Base-by-base conservation (phyloP, 2,888 invertebrate genomes). In the Hyposoter dolosus region DNA sequence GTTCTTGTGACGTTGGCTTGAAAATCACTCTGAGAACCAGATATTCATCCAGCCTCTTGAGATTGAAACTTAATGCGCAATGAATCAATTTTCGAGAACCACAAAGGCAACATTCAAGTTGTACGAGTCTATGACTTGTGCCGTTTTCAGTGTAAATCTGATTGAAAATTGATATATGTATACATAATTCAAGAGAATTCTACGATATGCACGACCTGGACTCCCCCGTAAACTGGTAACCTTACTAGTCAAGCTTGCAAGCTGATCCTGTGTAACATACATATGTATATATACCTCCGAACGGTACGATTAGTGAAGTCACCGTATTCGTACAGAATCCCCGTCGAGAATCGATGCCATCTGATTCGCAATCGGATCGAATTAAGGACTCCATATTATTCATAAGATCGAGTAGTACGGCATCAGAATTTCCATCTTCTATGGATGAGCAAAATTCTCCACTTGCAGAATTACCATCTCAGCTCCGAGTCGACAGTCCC, bases 351-450 rank as follows among this genome's bases (percentile, higher is more conserved):
- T 84, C 76, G 76, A 81, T 71, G 47, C 76, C 72, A 72, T 81
- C 71, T 69, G 79, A 76, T 84, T 75, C 69, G 69, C 69, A 79
- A 84, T 75, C 17, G 40, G 75, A 69, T 80, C 71, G 56, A 77
- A 76, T 77, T 45, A 53, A 40, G 17, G 45, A 45, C 12, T 71
- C 76, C 76, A 65, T 75, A 63, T 74, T 75, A 79, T 47, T 60
- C 74, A 68, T 69, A 32, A 65, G n/a, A 78, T 53, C 35, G 35
- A 65, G 40, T 23, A 72, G 53, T 45, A 56, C 53, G 17, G 5
- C 28, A 15, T 15, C 60, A 28, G 60, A 60, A 60, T 60, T 28
- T 60, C 28, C 60, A 60, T 60, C 28, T 60, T 28, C 6, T 60
- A 60, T 60, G 28, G 60, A 60, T 60, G 15, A 60, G 28, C 15